Evolutionary conservation across 2,797 vertebrate species (phyloP).

Genomic region (Macropus fuliginosus): DNA sequence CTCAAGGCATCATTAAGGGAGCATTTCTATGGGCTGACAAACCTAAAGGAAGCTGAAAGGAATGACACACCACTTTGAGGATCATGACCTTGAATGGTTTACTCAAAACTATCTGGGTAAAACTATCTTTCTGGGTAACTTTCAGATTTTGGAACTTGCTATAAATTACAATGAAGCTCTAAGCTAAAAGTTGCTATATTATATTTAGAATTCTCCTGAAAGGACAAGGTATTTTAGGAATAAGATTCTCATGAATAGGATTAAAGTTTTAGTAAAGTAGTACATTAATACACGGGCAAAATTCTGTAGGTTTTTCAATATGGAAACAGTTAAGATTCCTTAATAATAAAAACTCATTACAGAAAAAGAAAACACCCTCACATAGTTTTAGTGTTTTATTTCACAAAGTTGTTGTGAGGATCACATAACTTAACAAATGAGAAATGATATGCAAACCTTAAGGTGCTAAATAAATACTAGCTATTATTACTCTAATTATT

Average conservation of each 20-base stretch:
- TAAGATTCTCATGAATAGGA: constrained; percentile 21
- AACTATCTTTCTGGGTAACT: not conserved
- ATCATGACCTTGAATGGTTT: not conserved
- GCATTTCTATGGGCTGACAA: not conserved
- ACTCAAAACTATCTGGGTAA: not conserved
- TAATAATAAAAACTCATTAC: constrained; percentile 44
- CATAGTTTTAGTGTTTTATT: not conserved
- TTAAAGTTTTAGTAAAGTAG: constrained; percentile 14
- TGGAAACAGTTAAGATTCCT: constrained; percentile 38
- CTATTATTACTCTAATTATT: not conserved
- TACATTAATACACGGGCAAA: not conserved
- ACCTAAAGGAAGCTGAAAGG: not conserved
- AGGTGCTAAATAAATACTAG: not conserved
- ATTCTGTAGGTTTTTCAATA: not conserved
- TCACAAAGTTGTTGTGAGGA: not conserved
- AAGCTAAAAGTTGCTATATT: constrained; percentile 18
- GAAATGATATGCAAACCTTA: not conserved
- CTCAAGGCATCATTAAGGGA: not conserved
- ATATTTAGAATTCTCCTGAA: constrained; percentile 3
- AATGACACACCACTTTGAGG: not conserved
- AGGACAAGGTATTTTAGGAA: not conserved
- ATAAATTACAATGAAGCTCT: not conserved
- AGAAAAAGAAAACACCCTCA: constrained; percentile 32
- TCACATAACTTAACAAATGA: not conserved
- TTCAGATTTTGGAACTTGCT: constrained; percentile 43